phyloP scores from a whole-genome alignment of 1,140 invertebrate species.

The Zaprionus vittiger region DNA sequence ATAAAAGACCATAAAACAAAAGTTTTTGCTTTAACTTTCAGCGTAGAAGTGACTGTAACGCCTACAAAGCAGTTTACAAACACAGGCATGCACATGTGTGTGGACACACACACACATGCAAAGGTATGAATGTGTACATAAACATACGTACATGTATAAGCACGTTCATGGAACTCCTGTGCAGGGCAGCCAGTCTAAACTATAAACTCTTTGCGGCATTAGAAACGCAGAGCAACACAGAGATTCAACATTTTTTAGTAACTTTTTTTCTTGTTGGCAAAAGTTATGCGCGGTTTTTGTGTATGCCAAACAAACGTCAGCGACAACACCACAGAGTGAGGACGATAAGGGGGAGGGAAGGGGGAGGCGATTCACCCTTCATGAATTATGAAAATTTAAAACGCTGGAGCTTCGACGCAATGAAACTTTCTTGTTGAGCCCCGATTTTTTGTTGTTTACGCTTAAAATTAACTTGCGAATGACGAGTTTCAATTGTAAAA shows the following conservation, averaged over 20 bases:
- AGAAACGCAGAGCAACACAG: constrained; percentile 62
- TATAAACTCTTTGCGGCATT: constrained; percentile 81
- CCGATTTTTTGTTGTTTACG: constrained; percentile 20
- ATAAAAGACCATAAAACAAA: constrained; percentile 83
- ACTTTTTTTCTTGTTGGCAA: constrained; percentile 37
- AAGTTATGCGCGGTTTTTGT: constrained; percentile 38
- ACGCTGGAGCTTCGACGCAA: constrained; percentile 47
- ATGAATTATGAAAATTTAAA: constrained; percentile 80
- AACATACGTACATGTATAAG: constrained; percentile 21
- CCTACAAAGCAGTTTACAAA: constrained; percentile 61
- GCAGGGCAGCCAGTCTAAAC: constrained; percentile 53
- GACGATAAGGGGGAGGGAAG: not conserved
- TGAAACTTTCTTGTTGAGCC: constrained; percentile 54
- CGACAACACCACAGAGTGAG: constrained; percentile 49
- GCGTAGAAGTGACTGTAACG: constrained; percentile 72
- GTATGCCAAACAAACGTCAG: constrained; percentile 69
- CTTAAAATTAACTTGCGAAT: constrained; percentile 75
- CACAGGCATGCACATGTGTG: constrained; percentile 19
- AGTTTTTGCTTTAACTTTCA: constrained; percentile 77
- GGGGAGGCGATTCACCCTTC: constrained; percentile 14
- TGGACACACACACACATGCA: constrained; percentile 22
- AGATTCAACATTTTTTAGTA: constrained; percentile 52
- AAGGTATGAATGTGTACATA: constrained; percentile 9
- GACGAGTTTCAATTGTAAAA: constrained; percentile 68
- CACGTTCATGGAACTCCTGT: constrained; percentile 9